Base-by-base conservation (phyloP, 2,888 invertebrate species). In the Leucophenga montana region DNA sequence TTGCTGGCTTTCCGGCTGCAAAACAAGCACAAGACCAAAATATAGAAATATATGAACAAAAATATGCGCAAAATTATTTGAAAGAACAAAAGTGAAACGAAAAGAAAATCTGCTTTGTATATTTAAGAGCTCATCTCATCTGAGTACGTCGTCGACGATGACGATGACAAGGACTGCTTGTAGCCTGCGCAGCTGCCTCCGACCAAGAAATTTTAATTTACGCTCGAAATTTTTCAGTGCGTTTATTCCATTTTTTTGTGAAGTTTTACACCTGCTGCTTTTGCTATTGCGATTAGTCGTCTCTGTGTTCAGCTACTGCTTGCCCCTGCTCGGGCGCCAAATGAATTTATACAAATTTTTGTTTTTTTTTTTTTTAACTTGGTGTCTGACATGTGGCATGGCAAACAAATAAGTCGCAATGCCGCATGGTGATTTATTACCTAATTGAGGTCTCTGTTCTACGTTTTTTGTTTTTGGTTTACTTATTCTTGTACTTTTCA, bases 71-170 rank as follows among this genome's bases (percentile, higher is more conserved):
- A 64, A 64, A 64, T 22, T 64, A 64, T 64, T 48, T 46, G 48
- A n/a, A 64, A 48, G n/a, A 64, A 61, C 39, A 64, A 64, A n/a
- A 48, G 62, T 22, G 44, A 44, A 61, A 61, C 18, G 61, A 44
- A 44, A 61, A 64, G 62, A 44, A 64, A 46, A 48, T 64, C 62
- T 64, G 22, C 20, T 61, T 64, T 64, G 62, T 64, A 27, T 64
- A 48, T 64, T 46, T 64, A 46, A 20, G 48, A 20, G 62, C 48
- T n/a, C 46, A 64, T 16, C 62, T 13, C 18, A 44, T 56, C 22
- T 4, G 27, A 13, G 13, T 0, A 56, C 56, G 14, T 50, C 50
- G 50, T 50, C 18, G 50, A 18, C n/a, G 14, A n/a, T 8, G 39
- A 5, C 39, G 11, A 5, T 39, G 11, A 39, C 39, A 39, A 16